Evolutionary conservation across 2,113 vertebrate species (phyloP).

Genomic region (Rhinopithecus roxellana): DNA sequence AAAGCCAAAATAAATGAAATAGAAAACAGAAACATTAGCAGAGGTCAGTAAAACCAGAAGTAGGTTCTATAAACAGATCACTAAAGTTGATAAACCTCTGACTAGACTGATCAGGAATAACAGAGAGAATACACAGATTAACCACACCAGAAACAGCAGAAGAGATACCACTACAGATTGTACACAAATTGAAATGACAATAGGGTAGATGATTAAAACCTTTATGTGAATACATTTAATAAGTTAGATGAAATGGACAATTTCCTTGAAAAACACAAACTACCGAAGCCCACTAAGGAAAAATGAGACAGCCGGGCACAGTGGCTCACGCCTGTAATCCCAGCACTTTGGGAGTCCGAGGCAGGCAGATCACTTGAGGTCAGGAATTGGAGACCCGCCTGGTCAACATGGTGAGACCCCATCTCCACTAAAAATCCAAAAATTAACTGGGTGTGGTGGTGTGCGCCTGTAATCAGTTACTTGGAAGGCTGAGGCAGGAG

Average conservation of each 20-base stretch:
- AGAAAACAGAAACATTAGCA: not conserved
- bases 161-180: not conserved
- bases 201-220: not conserved
- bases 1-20: not conserved
- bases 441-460: too few species aligned
- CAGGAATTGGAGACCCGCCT: too few species aligned
- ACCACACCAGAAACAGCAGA: not conserved
- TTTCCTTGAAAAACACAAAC: not conserved
- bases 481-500: too few species aligned
- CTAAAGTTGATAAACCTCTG: not conserved
- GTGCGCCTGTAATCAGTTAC: too few species aligned
- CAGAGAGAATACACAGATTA: not conserved
- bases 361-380: too few species aligned
- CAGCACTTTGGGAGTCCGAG: too few species aligned
- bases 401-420: too few species aligned
- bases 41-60: not conserved
- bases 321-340: too few species aligned
- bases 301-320: not conserved
- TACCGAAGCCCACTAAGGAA: not conserved
- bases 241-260: not conserved
- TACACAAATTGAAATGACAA: not conserved
- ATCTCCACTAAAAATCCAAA: too few species aligned
- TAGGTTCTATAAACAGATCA: not conserved
- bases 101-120: not conserved
- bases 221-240: not conserved